Evolutionary conservation across 2,113 vertebrate genomes (phyloP).

Genomic region (Hemiprocne comata): DNA sequence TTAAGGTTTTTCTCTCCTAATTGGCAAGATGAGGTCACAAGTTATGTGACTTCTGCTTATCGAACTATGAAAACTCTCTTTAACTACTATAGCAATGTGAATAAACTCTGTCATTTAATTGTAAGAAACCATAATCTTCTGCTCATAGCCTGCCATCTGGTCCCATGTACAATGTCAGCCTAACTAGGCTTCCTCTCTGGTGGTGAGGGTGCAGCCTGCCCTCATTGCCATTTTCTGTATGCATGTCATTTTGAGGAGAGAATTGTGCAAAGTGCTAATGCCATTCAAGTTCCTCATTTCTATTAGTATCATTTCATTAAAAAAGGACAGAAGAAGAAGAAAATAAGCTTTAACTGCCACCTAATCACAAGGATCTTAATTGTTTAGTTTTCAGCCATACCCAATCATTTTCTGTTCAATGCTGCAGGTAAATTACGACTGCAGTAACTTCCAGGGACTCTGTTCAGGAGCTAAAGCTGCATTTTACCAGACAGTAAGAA

Average conservation of each 20-base stretch:
- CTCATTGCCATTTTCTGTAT: neutral
- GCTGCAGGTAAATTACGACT: neutral
- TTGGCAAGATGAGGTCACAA: constrained; percentile 40
- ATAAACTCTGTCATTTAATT: constrained; percentile 22
- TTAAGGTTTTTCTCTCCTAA: constrained; percentile 41
- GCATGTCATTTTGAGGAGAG: neutral
- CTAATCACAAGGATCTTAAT: neutral
- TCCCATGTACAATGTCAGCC: neutral
- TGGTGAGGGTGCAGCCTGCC: neutral
- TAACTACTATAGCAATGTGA: neutral
- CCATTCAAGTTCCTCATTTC: neutral
- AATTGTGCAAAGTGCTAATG: neutral
- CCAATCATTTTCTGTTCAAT: neutral
- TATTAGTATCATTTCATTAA: neutral
- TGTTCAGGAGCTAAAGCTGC: neutral
- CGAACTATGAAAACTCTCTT: constrained; percentile 25
- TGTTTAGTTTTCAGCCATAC: neutral
- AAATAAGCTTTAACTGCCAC: neutral
- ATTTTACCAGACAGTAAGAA: neutral
- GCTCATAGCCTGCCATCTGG: neutral
- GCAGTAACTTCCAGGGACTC: neutral
- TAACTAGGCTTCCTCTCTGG: rapidly evolving
- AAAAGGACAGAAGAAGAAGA: neutral
- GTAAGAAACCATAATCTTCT: neutral
- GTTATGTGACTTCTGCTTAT: constrained; percentile 7